Evolutionary conservation across 2,888 invertebrate species (phyloP).

Genomic region (Aquatica leii): DNA sequence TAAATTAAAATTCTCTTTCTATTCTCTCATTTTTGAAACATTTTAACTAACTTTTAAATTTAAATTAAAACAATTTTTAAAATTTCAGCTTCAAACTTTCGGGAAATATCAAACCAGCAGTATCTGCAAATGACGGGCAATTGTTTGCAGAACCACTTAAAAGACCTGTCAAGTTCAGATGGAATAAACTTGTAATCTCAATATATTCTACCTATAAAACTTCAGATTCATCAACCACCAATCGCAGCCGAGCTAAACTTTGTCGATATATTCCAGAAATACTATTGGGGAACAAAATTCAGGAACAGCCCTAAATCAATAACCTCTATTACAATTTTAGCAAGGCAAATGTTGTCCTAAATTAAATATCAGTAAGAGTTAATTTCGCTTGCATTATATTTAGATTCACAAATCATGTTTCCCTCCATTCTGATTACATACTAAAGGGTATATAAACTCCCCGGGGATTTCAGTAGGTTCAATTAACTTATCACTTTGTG

Average conservation of each 20-base stretch:
- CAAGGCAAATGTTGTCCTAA: neutral
- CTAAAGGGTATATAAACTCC: too few relatives aligned
- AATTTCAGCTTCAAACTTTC: too few relatives aligned
- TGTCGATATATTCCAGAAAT: constrained; percentile 22
- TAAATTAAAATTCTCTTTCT: too few relatives aligned
- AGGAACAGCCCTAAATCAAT: constrained; percentile 24
- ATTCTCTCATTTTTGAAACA: too few relatives aligned
- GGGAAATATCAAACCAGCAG: too few relatives aligned
- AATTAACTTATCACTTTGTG: too few relatives aligned
- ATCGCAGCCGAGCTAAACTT: constrained; percentile 28
- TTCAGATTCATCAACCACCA: neutral
- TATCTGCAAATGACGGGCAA: constrained; percentile 52
- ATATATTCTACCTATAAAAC: neutral
- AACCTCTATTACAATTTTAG: neutral
- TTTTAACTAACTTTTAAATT: too few relatives aligned
- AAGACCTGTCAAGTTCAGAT: constrained; percentile 49
- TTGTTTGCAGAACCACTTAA: constrained; percentile 42
- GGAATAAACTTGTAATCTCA: neutral
- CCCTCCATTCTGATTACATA: too few relatives aligned
- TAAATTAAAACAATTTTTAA: too few relatives aligned
- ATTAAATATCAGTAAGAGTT: neutral
- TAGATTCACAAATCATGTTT: too few relatives aligned
- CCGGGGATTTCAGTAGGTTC: too few relatives aligned
- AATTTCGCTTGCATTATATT: too few relatives aligned
- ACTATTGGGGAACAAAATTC: constrained; percentile 17